Evolutionary conservation across 2,797 vertebrate species (phyloP).

Genomic region (Sebastes ruberrimus): DNA sequence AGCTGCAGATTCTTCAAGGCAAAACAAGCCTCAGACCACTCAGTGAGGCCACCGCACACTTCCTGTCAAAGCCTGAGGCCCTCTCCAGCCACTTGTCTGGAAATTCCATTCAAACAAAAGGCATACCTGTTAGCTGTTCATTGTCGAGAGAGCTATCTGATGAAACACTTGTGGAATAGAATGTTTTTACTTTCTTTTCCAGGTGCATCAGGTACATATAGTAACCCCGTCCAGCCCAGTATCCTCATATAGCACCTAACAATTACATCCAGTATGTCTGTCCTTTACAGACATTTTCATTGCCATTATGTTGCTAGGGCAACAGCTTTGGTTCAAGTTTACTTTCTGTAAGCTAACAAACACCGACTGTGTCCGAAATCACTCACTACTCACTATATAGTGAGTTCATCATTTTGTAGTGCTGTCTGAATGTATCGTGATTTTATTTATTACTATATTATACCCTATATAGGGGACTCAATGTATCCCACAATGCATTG

Average conservation of each 20-base stretch:
- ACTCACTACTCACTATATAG: too few relatives aligned
- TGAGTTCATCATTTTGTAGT: too few relatives aligned
- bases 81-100: conserved; percentile 4
- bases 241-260: neutral
- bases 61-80: conserved; percentile 4
- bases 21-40: conserved; percentile 1
- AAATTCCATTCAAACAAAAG: conserved; percentile 18
- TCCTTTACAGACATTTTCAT: too few relatives aligned
- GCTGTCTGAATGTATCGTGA: too few relatives aligned
- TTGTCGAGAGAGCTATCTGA: neutral
- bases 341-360: too few relatives aligned
- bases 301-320: too few relatives aligned
- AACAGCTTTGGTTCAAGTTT: too few relatives aligned
- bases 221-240: neutral
- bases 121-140: neutral
- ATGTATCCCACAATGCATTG: neutral
- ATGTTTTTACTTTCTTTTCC: neutral
- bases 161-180: neutral
- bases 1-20: neutral
- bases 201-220: neutral
- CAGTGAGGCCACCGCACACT: neutral
- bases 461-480: neutral
- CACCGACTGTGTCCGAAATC: too few relatives aligned
- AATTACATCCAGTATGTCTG: too few relatives aligned
- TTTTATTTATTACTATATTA: neutral